Base-by-base conservation (phyloP, 1,140 invertebrate species). In the Drosophila grimshawi region DNA sequence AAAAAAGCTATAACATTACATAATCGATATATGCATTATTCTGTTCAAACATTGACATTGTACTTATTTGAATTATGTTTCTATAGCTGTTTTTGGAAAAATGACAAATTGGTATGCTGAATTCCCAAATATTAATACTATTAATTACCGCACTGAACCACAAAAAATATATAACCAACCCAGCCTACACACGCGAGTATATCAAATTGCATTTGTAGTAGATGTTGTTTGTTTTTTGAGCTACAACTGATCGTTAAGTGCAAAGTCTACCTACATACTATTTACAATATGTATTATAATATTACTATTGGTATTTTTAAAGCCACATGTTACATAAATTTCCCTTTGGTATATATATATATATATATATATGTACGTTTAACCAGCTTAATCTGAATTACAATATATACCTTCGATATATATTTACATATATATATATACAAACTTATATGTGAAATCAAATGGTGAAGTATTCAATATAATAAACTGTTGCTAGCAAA, bases 161-260 rank as follows among this genome's bases (percentile, higher is more conserved):
- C 19, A 19, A 19, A 19, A 78, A 48, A 77, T 75, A 85, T 73
- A 72, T 80, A 83, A 72, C 75, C 61, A 51, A 43, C 82, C 69
- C 64, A 80, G 67, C 69, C 68, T 68, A 43, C 39, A 43, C 4
- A 19, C 19, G 19, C 39, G n/a, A 43, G 39, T 43, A 86, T 86
- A 82, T 86, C 82, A 61, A 74, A 74, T 76, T 65, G 82, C 82
- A 86, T 86, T 86, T 86, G 81, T 88, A 86, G 81, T 88, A 86
- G 80, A 74, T 82, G 82, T 82, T 86, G 82, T 79, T 86, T 86
- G 67, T 88, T 69, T 86, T 72, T 68, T 81, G 55, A 86, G 77
- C 82, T 86, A 78, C 79, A 86, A 72, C 66, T 77, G 83, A 82
- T 45, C 63, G 76, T 88, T 86, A 72, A 82, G 68, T 78, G 85